Conservation (phyloP, 2,797 vertebrate species). For the Spinus pinus region DNA sequence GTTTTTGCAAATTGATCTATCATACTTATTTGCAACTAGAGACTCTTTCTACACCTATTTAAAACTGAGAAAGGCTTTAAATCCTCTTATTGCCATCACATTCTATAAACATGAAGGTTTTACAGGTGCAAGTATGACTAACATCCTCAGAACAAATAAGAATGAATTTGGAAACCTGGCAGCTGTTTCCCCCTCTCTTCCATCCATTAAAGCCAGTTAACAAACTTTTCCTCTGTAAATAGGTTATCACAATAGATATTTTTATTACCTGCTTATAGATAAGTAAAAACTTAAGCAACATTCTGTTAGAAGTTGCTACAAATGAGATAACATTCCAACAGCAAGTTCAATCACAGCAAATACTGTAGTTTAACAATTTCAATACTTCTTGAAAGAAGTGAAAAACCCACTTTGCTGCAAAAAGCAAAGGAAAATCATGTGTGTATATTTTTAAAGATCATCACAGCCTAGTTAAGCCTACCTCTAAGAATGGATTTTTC, state of each 20-base stretch:
- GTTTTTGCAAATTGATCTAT: background rate
- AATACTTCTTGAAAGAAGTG: background rate
- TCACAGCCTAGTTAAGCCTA: background rate
- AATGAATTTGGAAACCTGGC: background rate
- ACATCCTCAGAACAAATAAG: background rate
- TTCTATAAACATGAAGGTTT: background rate
- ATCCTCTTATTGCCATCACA: background rate
- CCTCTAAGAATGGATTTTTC: background rate
- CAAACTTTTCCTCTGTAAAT: background rate
- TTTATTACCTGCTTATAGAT: background rate
- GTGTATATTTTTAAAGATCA: background rate
- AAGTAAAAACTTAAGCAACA: background rate
- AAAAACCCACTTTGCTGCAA: background rate
- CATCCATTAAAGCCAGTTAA: background rate
- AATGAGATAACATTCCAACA: background rate
- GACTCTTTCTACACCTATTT: background rate
- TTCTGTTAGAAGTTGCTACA: background rate
- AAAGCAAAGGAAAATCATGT: background rate
- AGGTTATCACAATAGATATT: background rate
- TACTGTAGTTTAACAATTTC: background rate
- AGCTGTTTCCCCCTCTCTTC: background rate
- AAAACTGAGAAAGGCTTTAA: background rate
- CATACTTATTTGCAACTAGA: background rate
- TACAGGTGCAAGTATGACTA: constrained; percentile 15
- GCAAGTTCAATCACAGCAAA: background rate